Conservation (phyloP, 2,113 vertebrate species). For the Hepsetus odoe region DNA sequence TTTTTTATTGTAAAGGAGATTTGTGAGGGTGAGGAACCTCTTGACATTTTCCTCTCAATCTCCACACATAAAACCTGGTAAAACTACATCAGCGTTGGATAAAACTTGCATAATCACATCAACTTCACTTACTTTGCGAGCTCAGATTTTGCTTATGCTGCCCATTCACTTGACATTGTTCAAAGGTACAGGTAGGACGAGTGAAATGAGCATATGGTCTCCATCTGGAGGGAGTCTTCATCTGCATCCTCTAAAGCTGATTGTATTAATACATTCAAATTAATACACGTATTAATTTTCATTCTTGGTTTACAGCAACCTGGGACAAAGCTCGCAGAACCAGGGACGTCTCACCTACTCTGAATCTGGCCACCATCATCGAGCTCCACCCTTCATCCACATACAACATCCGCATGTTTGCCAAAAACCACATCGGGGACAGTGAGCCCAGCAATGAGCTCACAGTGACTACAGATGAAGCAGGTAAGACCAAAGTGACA, state of each 20-base stretch:
- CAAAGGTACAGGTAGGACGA: neutral
- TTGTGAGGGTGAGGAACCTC: too few relatives aligned
- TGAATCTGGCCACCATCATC: conserved; percentile 99
- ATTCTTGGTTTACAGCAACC: conserved; percentile 85
- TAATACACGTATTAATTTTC: neutral
- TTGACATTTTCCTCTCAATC: too few relatives aligned
- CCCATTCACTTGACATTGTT: too few relatives aligned
- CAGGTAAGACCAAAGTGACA: conserved; percentile 74
- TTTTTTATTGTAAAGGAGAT: too few relatives aligned
- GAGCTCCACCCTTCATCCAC: conserved; percentile 97
- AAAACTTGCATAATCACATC: too few relatives aligned
- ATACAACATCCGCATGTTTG: conserved; percentile 99
- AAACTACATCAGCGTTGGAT: too few relatives aligned
- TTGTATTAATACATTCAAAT: too few relatives aligned
- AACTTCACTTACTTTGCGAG: too few relatives aligned
- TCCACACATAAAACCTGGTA: too few relatives aligned
- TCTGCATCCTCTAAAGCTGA: too few relatives aligned
- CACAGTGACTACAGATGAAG: conserved; percentile 96
- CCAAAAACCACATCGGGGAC: conserved; percentile 97
- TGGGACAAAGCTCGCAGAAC: conserved; percentile 99
- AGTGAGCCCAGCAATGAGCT: conserved; percentile 99
- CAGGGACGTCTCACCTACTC: conserved; percentile 97
- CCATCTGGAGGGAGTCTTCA: too few relatives aligned
- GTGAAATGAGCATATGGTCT: too few relatives aligned
- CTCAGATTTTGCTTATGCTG: neutral